Conservation (phyloP, 2,797 vertebrate species). For the Coregonus sp. region DNA sequence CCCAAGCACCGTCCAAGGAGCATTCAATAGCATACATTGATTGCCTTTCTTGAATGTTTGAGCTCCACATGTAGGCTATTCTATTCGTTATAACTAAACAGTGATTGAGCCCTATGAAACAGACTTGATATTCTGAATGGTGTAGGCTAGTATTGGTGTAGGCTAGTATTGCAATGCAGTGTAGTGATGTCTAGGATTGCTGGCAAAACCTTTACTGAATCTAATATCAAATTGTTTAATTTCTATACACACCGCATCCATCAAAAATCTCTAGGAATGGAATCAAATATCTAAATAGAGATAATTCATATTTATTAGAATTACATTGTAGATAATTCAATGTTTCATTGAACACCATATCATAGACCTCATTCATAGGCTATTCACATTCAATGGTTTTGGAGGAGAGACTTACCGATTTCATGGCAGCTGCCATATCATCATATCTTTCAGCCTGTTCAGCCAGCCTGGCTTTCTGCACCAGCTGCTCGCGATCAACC, state of each 20-base stretch:
- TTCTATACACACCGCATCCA: constrained; percentile 47
- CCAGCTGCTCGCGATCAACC: constrained; percentile 99
- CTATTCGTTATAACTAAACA: neutral
- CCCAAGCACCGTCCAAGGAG: constrained; percentile 70
- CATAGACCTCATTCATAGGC: neutral
- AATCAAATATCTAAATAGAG: neutral
- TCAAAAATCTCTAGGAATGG: neutral
- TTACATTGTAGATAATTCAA: neutral
- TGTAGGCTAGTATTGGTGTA: neutral
- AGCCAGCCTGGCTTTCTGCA: constrained; percentile 98
- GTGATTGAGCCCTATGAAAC: neutral
- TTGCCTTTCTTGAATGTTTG: neutral
- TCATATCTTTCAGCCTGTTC: constrained; percentile 98
- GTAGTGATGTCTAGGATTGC: constrained; percentile 20
- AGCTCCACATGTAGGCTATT: constrained; percentile 18
- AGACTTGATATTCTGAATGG: constrained; percentile 8
- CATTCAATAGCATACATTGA: constrained; percentile 45
- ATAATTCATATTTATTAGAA: neutral
- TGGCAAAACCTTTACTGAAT: neutral
- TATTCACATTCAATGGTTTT: constrained; percentile 6
- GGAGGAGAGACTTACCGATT: constrained; percentile 88
- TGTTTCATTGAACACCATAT: constrained; percentile 6
- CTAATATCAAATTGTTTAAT: constrained; percentile 22
- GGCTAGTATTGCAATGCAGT: neutral
- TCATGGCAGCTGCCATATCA: constrained; percentile 99